Base-by-base conservation (phyloP, 2,888 invertebrate species). In the Hemistola chrysoprasaria region DNA sequence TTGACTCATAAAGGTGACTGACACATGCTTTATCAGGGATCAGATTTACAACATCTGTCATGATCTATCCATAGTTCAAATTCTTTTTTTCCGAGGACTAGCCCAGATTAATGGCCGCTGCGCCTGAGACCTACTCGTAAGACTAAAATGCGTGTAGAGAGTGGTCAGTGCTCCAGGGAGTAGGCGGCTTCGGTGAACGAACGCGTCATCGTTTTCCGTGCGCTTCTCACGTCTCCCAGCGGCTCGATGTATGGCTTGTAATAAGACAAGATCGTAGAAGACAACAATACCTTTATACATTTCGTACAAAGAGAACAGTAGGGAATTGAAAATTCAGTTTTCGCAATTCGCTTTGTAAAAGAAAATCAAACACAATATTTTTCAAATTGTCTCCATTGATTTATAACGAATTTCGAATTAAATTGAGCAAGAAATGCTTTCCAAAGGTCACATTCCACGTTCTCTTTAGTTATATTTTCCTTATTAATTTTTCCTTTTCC, bases 111-210 rank as follows among this genome's bases (percentile, higher is more conserved):
- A 24, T 9, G 29, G 29, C 29, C 29, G 29, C n/a, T 24, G 11
- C 8, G 11, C 10, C 22, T 21, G 16, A 30, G 11, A 11, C 16
- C 28, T 33, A n/a, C n/a, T n/a, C n/a, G n/a, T n/a, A 33, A 43
- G 32, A 37, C 38, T 38, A 25, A n/a, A 38, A 37, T 43, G 40
- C 52, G 41, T 29, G 47, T 47, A 47, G 38, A 47, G 38, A 59
- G 42, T 49, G 58, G 56, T 56, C 52, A 56, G 47, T 45, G 34
- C 53, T 47, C 44, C 50, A 28, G 35, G 28, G 27, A 46, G 27
- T 26, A 33, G n/a, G n/a, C n/a, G n/a, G n/a, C n/a, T n/a, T n/a
- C n/a, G 63, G 66, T 67, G 71, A 71, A 73, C 48, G 69, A 59
- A 64, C 71, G 60, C 36, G 25, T 44, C 47, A 45, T 35, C 29